Base-by-base conservation (phyloP, 2,888 invertebrate genomes). In the Machimus atricapillus region DNA sequence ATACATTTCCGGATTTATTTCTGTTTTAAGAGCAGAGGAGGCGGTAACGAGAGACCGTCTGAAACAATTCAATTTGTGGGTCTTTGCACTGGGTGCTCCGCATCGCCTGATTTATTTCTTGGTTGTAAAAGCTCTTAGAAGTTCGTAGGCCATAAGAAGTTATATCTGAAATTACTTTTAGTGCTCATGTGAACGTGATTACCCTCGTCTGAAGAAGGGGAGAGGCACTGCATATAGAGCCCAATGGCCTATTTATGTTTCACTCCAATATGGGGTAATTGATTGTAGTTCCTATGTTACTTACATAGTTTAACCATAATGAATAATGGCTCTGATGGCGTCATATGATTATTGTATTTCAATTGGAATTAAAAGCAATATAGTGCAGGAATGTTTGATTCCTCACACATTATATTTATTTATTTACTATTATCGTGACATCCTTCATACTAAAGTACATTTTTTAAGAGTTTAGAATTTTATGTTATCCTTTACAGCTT, bases 51-150 rank as follows among this genome's bases (percentile, higher is more conserved):
- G 8, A 46, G 1, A 9, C 43, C 40, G n/a, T 78, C 78, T 78
- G 78, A 78, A 78, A 78, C 78, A 78, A 78, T 78, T 78, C 78
- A 78, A 78, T 78, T 78, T 78, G 78, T 19, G 78, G 78, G 23
- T 37, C 23, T 37, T 27, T 66, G 66, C 66, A 66, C 27, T 66
- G 66, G 8, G 27, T 19, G 66, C 19, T 27, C 66, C 19, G 66
- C 27, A 66, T 1, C 66, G 12, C 23, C 66, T 66, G 66, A 66
- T 66, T 66, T 66, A 66, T 66, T 66, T 27, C 66, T 27, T 23
- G 66, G 66, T 9, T 19, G 12, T 66, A 27, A 66, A 66, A 66
- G 27, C 66, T 66, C 66, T 66, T 66, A 66, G 66, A 66, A 66
- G 27, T 66, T 66, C 27, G 23, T 66, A 66, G 66, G 27, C 66